Evolutionary conservation across 2,797 vertebrate genomes (phyloP).

Genomic region (Pseudochromis fuscus): DNA sequence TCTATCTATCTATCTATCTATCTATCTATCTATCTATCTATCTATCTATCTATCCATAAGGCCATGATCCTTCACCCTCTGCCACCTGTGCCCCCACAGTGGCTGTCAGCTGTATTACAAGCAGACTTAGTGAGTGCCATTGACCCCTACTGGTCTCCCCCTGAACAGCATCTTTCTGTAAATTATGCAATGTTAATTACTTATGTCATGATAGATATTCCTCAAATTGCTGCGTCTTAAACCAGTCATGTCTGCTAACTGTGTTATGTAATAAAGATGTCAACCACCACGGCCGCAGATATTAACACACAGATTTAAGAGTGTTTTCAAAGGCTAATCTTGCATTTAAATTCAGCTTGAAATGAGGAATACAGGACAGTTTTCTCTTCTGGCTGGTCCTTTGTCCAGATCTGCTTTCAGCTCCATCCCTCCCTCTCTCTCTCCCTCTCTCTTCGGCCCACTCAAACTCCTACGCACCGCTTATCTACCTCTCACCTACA

Average conservation of each 20-base stretch:
- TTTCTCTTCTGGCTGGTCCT: slow-evolving; percentile 57
- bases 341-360: slow-evolving; percentile 28
- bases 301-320: neutral
- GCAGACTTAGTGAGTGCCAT: slow-evolving; percentile 59
- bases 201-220: neutral
- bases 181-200: slow-evolving; percentile 5
- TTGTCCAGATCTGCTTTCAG: slow-evolving; percentile 67
- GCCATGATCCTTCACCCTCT: slow-evolving; percentile 11
- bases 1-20: no score
- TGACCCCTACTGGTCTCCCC: slow-evolving; percentile 77
- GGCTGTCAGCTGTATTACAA: neutral
- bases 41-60: slow-evolving; percentile 6
- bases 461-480: slow-evolving; percentile 77
- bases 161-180: slow-evolving; percentile 47
- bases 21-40: no score
- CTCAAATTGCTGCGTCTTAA: neutral
- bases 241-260: neutral
- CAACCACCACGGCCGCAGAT: neutral
- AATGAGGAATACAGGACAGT: slow-evolving; percentile 36
- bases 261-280: neutral
- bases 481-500: slow-evolving; percentile 79
- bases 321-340: slow-evolving; percentile 2
- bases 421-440: slow-evolving; percentile 58
- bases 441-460: slow-evolving; percentile 68
- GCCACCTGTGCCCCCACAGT: neutral